Percentiles rank a stretch among this genome's conserved stretches.
Evolutionary conservation across 2,113 vertebrate genomes (phyloP).

Genomic region (Pipra filicauda): DNA sequence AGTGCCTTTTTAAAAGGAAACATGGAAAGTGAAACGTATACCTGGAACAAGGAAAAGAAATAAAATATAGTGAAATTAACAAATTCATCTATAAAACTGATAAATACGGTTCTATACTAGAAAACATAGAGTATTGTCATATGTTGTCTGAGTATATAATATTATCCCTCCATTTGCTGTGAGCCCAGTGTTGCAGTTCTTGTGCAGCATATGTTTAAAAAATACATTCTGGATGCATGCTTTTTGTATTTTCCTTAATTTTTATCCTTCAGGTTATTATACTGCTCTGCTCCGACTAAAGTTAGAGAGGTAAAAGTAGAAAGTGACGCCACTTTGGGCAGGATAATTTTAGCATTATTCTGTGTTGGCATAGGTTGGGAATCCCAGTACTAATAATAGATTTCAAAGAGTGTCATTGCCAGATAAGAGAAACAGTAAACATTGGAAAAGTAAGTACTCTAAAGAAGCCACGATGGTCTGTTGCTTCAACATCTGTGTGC

Average conservation of each 20-base stretch:
- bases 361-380: neutral
- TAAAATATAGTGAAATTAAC: neutral
- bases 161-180: neutral
- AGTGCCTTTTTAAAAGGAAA: neutral
- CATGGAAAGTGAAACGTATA: neutral
- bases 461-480: neutral
- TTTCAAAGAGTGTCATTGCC: neutral
- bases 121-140: neutral
- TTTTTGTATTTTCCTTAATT: neutral
- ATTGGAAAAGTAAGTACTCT: neutral
- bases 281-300: neutral
- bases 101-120: neutral
- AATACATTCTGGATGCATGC: neutral
- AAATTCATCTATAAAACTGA: neutral
- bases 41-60: neutral
- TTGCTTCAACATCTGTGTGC: neutral
- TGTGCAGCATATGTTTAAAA: neutral
- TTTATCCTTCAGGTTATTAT: neutral
- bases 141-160: neutral
- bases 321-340: neutral
- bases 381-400: slow-evolving; percentile 6
- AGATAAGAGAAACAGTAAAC: neutral
- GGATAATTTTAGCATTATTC: neutral
- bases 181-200: neutral
- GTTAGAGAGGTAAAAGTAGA: neutral